Percentiles rank a stretch among this genome's conserved stretches.
Conservation (phyloP, 2,797 vertebrate species). For the Helicolenus hilgendorfi region DNA sequence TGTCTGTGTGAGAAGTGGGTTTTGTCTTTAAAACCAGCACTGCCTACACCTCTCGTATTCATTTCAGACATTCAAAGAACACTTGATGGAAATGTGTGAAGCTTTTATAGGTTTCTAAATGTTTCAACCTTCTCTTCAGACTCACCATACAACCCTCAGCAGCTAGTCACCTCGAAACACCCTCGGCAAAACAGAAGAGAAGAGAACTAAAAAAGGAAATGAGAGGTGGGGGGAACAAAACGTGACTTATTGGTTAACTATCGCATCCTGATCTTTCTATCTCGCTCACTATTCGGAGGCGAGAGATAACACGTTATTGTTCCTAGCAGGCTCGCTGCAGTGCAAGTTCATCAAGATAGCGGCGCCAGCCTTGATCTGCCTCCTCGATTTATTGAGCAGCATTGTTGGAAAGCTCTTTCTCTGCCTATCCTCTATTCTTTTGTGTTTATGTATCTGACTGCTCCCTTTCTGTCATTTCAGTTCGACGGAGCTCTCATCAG, state of each 20-base stretch:
- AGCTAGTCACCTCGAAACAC: neutral
- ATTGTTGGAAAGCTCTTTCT: constrained; percentile 30
- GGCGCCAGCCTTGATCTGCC: constrained; percentile 26
- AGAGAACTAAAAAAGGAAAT: constrained; percentile 19
- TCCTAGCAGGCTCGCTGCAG: neutral
- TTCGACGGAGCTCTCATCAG: constrained; percentile 23
- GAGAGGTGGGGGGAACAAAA: constrained; percentile 19
- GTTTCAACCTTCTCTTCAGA: neutral
- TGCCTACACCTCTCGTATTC: neutral
- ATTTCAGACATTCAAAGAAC: neutral
- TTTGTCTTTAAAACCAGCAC: neutral
- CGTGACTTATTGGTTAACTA: constrained; percentile 6
- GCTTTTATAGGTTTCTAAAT: neutral
- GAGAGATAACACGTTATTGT: constrained; percentile 27
- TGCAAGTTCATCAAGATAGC: constrained; percentile 42
- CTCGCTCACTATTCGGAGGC: neutral
- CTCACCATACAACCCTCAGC: neutral
- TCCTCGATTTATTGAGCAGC: constrained; percentile 39
- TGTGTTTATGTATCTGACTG: constrained; percentile 35
- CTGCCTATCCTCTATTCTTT: constrained; percentile 1
- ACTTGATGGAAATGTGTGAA: neutral
- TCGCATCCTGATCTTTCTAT: neutral
- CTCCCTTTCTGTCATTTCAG: constrained; percentile 57
- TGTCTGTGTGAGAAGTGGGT: neutral
- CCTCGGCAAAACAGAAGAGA: neutral